Evolutionary conservation across 2,113 vertebrate species (phyloP), one percentile per base, ranked within the genome.

Genomic region (Rutilus rutilus): DNA sequence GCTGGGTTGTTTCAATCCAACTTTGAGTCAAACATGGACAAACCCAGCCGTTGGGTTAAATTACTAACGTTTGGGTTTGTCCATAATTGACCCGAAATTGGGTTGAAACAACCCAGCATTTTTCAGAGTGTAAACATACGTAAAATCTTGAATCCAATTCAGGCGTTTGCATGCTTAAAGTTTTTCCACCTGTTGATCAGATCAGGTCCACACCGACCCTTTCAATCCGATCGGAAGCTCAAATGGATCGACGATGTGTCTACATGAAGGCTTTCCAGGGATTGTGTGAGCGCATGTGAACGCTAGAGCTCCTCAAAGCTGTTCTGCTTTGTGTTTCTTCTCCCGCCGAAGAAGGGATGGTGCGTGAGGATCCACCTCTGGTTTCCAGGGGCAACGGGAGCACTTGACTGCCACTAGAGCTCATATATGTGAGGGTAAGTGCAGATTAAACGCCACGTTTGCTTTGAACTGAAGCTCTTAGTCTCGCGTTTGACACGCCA

Each of bases 361-460:
- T 67, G 78, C 21, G 60, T 62, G 19, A 1, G 27, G 15, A 47
- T 33, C 85, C 87, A 45, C 81, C 67, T 86, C 85, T 83, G 71
- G 87, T 88, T 88, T 88, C 87, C 85, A 88, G 85, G 87, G 87
- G 85, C 87, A 88, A 88, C 85, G 23, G 76, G 62, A 75, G 78
- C 85, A 81, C 82, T 84, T 79, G 69, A 80, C 87, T 88, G 81
- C 54, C 59, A 36, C 27, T 47, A 67, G 74, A 75, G 33, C 74
- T 59, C 30, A 42, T 42, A 8, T 74, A 69, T 59, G 82, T 76
- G 62, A 65, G 27, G 65, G 50, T 69, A 83, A 88, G 85, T 69
- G 78, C 33, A 84, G 75, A 60, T 57, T 67, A 73, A 82, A 84
- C 57, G 36, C 11, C 76, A 65, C 52, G 69, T 84, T 88, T 76